phyloP scores from a whole-genome alignment of 2,113 vertebrate genomes.

The Agapornis roseicollis region DNA sequence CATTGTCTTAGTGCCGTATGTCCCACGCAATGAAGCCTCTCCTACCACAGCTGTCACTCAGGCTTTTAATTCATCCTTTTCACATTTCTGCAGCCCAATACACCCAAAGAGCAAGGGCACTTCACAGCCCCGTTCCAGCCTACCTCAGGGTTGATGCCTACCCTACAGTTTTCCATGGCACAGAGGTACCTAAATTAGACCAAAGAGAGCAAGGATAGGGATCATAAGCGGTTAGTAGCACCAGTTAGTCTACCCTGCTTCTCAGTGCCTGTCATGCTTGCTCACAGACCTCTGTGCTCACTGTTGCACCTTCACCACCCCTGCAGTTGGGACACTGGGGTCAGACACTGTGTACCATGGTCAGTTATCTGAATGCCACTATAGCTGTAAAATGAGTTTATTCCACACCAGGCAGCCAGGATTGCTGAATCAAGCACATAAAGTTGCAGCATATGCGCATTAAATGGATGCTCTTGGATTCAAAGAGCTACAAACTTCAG shows the following conservation, averaged over 20 bases:
- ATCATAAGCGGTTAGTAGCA: not conserved
- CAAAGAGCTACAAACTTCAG: not conserved
- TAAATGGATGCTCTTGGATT: not conserved
- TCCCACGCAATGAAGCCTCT: not conserved
- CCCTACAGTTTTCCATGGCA: not conserved
- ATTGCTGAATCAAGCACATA: not conserved
- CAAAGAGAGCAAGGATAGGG: not conserved
- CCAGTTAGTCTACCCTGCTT: not conserved
- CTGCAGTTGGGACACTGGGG: not conserved
- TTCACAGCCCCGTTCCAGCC: not conserved
- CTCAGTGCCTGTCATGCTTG: not conserved
- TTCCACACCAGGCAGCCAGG: not conserved
- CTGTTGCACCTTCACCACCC: not conserved
- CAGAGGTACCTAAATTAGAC: not conserved
- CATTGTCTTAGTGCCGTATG: not conserved
- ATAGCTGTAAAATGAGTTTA: not conserved
- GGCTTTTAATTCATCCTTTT: constrained; percentile 11
- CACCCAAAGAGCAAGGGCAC: not conserved
- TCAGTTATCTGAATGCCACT: not conserved
- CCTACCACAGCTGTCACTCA: not conserved
- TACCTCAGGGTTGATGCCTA: not conserved
- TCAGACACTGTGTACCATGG: rapidly evolving
- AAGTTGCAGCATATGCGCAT: not conserved
- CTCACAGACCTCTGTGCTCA: not conserved
- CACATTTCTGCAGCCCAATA: not conserved